Conservation (phyloP, 2,888 invertebrate species). For the Luperina nickerlii region DNA sequence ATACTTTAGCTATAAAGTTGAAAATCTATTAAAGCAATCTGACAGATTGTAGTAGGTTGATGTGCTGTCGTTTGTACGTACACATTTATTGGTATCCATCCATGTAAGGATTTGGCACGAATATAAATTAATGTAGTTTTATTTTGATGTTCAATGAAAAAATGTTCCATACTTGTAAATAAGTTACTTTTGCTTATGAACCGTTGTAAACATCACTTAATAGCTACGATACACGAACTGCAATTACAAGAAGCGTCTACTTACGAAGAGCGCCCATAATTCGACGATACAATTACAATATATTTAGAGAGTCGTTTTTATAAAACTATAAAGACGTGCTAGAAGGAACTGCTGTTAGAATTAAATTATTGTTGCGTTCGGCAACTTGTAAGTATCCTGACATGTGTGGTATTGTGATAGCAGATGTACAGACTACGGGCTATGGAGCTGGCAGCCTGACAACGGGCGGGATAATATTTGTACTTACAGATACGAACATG, state of each 20-base stretch:
- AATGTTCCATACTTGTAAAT: slow-evolving; percentile 13
- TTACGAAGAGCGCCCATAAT: slow-evolving; percentile 29
- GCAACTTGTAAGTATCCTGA: slow-evolving; percentile 9
- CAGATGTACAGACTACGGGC: slow-evolving; percentile 41
- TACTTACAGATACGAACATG: slow-evolving; percentile 41
- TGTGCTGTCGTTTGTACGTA: no score
- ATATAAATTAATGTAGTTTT: slow-evolving; percentile 2
- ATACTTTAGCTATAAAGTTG: no score
- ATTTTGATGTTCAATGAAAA: slow-evolving; percentile 15
- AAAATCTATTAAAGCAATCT: no score
- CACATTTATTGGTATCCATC: not conserved
- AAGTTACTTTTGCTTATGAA: slow-evolving; percentile 31
- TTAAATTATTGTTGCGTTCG: slow-evolving; percentile 49
- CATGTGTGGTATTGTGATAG: slow-evolving; percentile 53
- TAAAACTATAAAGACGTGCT: slow-evolving; percentile 46
- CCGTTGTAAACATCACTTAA: slow-evolving; percentile 48
- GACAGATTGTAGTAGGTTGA: no score
- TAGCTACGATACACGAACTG: slow-evolving; percentile 44
- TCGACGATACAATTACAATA: slow-evolving; percentile 50
- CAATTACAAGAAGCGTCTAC: slow-evolving; percentile 33
- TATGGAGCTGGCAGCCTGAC: slow-evolving; percentile 50
- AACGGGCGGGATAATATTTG: slow-evolving; percentile 47
- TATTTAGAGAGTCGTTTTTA: slow-evolving; percentile 44
- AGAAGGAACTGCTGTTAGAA: slow-evolving; percentile 43
- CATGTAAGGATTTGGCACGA: slow-evolving; percentile 6